Evolutionary conservation across 2,113 vertebrate genomes (phyloP).

Genomic region (Galemys pyrenaicus): DNA sequence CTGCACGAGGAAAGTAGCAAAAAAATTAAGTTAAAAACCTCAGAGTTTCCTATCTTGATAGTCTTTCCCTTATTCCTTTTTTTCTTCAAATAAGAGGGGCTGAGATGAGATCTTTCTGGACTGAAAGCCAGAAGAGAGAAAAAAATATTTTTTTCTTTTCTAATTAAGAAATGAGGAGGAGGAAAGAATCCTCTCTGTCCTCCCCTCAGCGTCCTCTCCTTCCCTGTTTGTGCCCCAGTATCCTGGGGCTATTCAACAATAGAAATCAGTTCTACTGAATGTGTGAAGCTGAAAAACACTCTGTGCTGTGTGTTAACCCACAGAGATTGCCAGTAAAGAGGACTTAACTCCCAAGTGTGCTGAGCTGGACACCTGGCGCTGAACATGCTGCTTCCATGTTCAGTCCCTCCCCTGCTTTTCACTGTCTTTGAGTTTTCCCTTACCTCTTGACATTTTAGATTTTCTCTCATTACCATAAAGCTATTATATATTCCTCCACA

Average conservation of each 20-base stretch:
- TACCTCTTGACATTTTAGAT: neutral
- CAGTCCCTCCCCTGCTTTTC: conserved; percentile 66
- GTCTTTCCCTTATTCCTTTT: conserved; percentile 56
- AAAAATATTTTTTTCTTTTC: conserved; percentile 85
- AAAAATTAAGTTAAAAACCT: conserved; percentile 4
- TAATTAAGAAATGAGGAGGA: conserved; percentile 81
- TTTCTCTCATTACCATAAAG: conserved; percentile 72
- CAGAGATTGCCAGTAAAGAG: conserved; percentile 92
- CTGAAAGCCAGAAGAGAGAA: conserved; percentile 83
- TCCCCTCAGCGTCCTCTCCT: conserved; percentile 73
- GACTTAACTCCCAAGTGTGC: conserved; percentile 82
- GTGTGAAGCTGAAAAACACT: conserved; percentile 90
- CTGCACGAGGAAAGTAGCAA: neutral
- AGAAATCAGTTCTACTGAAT: conserved; percentile 95
- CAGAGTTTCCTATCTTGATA: neutral
- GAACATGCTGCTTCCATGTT: conserved; percentile 81
- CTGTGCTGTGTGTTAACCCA: conserved; percentile 88
- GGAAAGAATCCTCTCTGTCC: conserved; percentile 83
- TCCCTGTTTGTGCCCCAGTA: conserved; percentile 66
- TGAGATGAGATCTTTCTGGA: conserved; percentile 78
- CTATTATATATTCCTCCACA: conserved; percentile 71
- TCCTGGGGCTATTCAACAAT: conserved; percentile 94
- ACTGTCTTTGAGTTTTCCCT: neutral
- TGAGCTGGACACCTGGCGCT: conserved; percentile 79
- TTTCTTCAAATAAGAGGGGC: conserved; percentile 63